These are phyloP conservation scores for Gadus chalcogrammus DNA, from an alignment of 2,113 vertebrate genomes.

Conservation along the genomic window DNA sequence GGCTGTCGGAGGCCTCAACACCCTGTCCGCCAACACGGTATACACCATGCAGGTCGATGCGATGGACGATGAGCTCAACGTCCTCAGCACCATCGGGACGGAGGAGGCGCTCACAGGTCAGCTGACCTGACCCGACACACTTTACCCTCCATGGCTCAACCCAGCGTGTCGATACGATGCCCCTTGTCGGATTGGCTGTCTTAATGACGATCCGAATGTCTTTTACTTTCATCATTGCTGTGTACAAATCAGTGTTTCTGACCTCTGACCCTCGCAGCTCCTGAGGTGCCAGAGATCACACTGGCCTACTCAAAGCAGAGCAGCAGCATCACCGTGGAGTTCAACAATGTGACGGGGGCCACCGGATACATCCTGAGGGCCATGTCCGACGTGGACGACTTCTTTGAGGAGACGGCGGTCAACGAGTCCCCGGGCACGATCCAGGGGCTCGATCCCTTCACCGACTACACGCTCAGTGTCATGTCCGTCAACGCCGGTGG, in stretches of 20 bases:
- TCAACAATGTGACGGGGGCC: constrained; percentile 77
- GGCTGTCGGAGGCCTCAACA: constrained; percentile 70
- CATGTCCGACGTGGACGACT: constrained; percentile 64
- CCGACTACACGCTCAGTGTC: constrained; percentile 79
- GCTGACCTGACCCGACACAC: constrained; percentile 1
- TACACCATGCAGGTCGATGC: constrained; percentile 75
- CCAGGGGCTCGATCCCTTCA: constrained; percentile 75
- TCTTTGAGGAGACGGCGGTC: constrained; percentile 75
- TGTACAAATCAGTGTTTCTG: neutral
- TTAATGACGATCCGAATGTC: too few species aligned
- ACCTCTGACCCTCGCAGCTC: constrained; percentile 69
- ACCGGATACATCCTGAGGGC: constrained; percentile 82
- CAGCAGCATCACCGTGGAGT: constrained; percentile 88
- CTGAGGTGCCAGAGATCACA: constrained; percentile 77
- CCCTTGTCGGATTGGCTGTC: too few species aligned
- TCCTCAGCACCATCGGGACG: constrained; percentile 61
- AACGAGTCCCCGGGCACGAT: constrained; percentile 79
- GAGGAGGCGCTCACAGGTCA: constrained; percentile 66
- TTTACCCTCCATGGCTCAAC: too few species aligned
- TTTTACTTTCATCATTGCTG: neutral
- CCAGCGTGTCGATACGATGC: too few species aligned
- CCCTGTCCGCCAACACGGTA: constrained; percentile 72
- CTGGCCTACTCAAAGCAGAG: constrained; percentile 87
- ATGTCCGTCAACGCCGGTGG: constrained; percentile 81
- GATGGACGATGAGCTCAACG: constrained; percentile 64